Evolutionary conservation across 1,140 invertebrate species (phyloP).

Genomic region (Radopholus similis): DNA sequence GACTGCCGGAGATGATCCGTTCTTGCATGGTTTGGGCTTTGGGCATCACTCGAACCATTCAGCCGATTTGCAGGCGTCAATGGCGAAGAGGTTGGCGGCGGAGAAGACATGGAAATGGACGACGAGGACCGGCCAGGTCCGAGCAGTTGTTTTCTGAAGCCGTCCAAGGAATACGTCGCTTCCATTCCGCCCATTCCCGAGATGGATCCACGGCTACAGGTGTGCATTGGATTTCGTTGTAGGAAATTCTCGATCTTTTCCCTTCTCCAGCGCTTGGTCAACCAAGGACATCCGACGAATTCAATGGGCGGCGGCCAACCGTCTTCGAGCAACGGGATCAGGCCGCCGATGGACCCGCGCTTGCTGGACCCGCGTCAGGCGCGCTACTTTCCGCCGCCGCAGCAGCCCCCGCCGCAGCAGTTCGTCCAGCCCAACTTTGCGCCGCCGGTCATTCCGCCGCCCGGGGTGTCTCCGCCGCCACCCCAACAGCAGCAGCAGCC

Average conservation of each 20-base stretch:
- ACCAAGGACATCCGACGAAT: neutral
- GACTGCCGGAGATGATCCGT: conserved; percentile 36
- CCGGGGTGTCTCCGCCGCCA: conserved; percentile 14
- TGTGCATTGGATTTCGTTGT: neutral
- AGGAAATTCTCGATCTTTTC: neutral
- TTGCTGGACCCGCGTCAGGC: conserved; percentile 16
- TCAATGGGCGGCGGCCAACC: neutral
- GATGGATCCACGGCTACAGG: conserved; percentile 33
- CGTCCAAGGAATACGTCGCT: conserved; percentile 34
- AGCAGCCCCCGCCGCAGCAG: conserved; percentile 9
- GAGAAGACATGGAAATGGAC: conserved; percentile 52
- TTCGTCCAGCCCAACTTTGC: neutral
- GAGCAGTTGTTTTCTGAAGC: conserved; percentile 15
- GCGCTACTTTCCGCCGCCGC: conserved; percentile 4
- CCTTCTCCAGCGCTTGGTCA: neutral
- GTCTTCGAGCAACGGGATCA: neutral
- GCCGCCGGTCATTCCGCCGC: conserved; percentile 14
- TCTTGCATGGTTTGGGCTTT: too few species aligned
- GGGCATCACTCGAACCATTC: too few species aligned
- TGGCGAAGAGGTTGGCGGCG: conserved; percentile 10
- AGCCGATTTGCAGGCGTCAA: too few species aligned
- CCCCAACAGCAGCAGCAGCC: neutral
- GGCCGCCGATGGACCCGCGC: neutral
- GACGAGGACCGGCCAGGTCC: conserved; percentile 45
- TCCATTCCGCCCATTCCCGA: conserved; percentile 20